Evolutionary conservation across 2,113 vertebrate species (phyloP), one percentile per base, ranked within the genome.

Genomic region (Polypterus bichir): DNA sequence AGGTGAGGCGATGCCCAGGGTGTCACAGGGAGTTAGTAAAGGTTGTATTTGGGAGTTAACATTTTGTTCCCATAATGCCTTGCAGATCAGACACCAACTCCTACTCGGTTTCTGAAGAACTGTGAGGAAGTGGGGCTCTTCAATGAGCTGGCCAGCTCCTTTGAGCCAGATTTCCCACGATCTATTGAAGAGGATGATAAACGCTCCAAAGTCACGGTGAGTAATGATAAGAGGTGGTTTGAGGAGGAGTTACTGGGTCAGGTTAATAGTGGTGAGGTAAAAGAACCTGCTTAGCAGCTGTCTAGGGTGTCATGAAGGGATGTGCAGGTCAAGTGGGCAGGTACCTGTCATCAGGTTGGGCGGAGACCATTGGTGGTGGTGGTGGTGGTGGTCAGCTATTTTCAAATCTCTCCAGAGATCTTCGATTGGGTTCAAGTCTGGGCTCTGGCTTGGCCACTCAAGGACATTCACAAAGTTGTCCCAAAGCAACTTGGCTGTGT

Each of bases 51-150:
- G 5, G 8, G n/a, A 7, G 4, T 7, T 5, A 45, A 27, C 56
- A 27, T 44, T 44, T 7, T 7, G 10, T 6, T 45, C 56, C 56
- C 8, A 6, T 27, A 27, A 27, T 48, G 47, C 44, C 70, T 57
- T 47, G 59, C 83, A 98, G 96, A 98, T 79, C 94, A 98, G 77
- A 98, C 96, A 4, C 96, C 96, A 44, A 98, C 96, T 73, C 96
- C 96, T 3, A 98, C 96, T 4, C 89, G 96, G 68, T 98, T 98
- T 83, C 73, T 98, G 74, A 97, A 97, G 83, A 98, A 98, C 81
- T 98, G 96, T 45, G 96, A 98, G 70, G 96, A 98, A 66, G 96
- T 98, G 59, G 96, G 94, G 51, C 87, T 98, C 54, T 98, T 98
- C 84, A 94, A 94, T 59, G 96, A 98, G 73, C 81, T 98, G 67